Evolutionary conservation across 2,888 invertebrate species (phyloP).

Genomic region (Andricus curvator): DNA sequence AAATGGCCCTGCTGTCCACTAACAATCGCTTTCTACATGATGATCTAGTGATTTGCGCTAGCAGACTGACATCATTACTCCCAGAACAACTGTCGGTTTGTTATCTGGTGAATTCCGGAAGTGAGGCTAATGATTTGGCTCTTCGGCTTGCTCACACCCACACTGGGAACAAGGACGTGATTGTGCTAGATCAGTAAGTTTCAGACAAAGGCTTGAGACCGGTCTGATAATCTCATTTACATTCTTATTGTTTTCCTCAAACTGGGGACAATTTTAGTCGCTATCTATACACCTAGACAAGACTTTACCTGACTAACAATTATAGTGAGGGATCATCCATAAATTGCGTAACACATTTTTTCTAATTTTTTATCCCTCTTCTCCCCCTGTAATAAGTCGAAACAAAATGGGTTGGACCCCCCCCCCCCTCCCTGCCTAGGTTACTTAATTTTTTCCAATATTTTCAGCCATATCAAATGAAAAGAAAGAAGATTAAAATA

Average conservation of each 20-base stretch:
- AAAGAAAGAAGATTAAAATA: no score
- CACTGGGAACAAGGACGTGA: constrained; percentile 93
- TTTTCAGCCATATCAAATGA: no score
- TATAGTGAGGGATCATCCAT: neutral
- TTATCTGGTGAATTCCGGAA: constrained; percentile 98
- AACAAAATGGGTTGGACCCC: no score
- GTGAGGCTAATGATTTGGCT: constrained; percentile 99
- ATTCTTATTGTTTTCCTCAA: constrained; percentile 13
- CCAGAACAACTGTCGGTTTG: constrained; percentile 93
- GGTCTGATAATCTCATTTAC: constrained; percentile 20
- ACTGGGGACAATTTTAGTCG: neutral
- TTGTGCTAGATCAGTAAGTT: constrained; percentile 98
- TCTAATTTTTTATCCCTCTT: no score
- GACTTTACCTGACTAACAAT: neutral
- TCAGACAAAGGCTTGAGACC: constrained; percentile 44
- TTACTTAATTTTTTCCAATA: no score
- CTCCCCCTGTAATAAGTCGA: no score
- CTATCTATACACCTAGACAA: neutral
- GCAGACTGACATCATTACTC: constrained; percentile 89
- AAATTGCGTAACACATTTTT: no score
- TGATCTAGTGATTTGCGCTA: constrained; percentile 94
- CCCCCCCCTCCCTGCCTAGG: no score
- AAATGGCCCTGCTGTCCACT: constrained; percentile 95
- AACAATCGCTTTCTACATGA: constrained; percentile 98
- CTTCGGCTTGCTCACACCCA: constrained; percentile 93